Base-by-base conservation (phyloP, 2,113 vertebrate species). In the Carassius gibelio region DNA sequence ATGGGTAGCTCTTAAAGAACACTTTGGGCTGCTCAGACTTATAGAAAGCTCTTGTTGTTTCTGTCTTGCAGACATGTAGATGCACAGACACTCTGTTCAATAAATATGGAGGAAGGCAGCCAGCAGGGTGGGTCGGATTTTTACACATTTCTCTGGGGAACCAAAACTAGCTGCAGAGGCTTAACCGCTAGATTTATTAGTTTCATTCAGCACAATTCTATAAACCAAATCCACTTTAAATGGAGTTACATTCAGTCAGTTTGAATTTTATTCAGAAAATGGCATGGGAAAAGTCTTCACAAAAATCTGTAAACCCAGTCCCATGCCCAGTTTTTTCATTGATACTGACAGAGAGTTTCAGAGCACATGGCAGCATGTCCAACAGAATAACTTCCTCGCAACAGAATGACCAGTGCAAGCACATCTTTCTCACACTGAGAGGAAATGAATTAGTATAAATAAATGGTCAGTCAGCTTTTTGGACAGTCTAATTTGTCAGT, bases 81-180 rank as follows among this genome's bases (percentile, higher is more conserved):
- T 48, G 59, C 38, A 26, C 78, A 80, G 78, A 80, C 78, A 81
- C 72, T 75, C 78, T 81, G 38, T 81, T 26, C 64, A 66, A 81
- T 81, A 81, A 80, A 80, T 45, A 81, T 26, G 59, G 59, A 17
- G 59, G 62, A 62, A 81, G 78, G 57, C 78, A 66, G 78, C 78
- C 78, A 80, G 14, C 38, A 64, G 78, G 78, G 78, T 80, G 78
- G 36, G 78, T 26, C 36, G 78, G 59, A 66, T 75, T 64, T 81
- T 30, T 81, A 26, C 78, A 48, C 78, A 81, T 81, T 64, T 45
- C 38, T 48, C n/a, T 30, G 38, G 59, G 78, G 59, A 81, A 11
- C 14, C 78, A 81, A 45, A 81, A 64, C 59, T 26, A 64, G 78
- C 78, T 19, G n/a, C 78, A 19, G 42, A 64, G 23, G 21, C n/a